Evolutionary conservation across 1,140 invertebrate genomes (phyloP).

Genomic region (Agrypnia vestita): DNA sequence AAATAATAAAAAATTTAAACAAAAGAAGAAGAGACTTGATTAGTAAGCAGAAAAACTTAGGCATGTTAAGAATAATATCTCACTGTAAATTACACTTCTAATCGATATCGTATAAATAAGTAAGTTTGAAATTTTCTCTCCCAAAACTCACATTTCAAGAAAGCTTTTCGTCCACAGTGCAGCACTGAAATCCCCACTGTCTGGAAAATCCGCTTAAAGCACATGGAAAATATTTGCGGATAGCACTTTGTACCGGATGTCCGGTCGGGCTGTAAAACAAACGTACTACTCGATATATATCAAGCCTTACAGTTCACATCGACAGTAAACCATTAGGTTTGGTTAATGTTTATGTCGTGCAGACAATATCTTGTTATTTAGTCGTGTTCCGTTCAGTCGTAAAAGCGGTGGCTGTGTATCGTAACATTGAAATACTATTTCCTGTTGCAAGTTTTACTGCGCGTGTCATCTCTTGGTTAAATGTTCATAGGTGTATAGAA

Average conservation of each 20-base stretch:
- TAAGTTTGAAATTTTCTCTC: too few species aligned
- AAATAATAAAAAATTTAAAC: too few species aligned
- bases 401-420: not conserved
- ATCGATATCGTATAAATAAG: too few species aligned
- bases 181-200: not conserved
- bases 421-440: slow-evolving; percentile 29
- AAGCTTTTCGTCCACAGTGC: not conserved
- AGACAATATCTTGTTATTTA: slow-evolving; percentile 28
- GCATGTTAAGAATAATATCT: too few species aligned
- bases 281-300: slow-evolving; percentile 39
- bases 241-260: slow-evolving; percentile 54
- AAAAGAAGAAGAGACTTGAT: too few species aligned
- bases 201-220: slow-evolving; percentile 37
- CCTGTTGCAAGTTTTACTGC: not conserved
- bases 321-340: slow-evolving; percentile 10
- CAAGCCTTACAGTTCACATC: slow-evolving; percentile 44
- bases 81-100: too few species aligned
- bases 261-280: slow-evolving; percentile 53
- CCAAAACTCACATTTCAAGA: slow-evolving; percentile 1
- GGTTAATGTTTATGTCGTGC: slow-evolving; percentile 10
- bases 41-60: too few species aligned
- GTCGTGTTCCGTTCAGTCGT: not conserved
- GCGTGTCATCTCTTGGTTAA: not conserved
- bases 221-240: slow-evolving; percentile 57
- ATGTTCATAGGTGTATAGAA: too few species aligned